Base-by-base conservation (phyloP, 2,888 invertebrate genomes). In the Prosapia bicincta region DNA sequence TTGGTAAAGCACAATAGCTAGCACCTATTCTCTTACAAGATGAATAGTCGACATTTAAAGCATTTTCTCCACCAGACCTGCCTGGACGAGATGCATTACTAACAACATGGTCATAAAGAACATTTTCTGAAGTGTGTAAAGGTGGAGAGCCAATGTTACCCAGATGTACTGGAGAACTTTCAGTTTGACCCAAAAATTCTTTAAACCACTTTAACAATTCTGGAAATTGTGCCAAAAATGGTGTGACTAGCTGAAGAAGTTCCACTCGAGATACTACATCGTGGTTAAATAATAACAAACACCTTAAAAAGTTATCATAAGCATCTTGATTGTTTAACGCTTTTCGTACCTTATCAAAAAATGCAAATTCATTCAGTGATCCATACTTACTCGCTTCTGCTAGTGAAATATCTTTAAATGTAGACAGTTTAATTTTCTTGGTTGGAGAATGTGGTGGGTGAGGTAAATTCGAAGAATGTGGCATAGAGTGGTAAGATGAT, bases 21-120 rank as follows among this genome's bases (percentile, higher is more conserved):
- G 97, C 97, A 69, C 99, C 99, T 76, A 98, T 88, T 7, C 97
- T 90, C 86, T 98, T 98, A 84, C 98, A 98, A 10, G 97, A 94
- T 0, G 95, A 89, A 83, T 96, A 91, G 86, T 98, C 97, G 88
- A 82, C 24, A 82, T 80, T 26, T n/a, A 25, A 67, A 67, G 67
- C 28, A n/a, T 28, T 23, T 23, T 69, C 69, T 10, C 23, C 28
- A n/a, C 3, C n/a, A 23, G 23, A 2, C 28, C 69, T 32, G 28
- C 30, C 30, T 15, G 20, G 10, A 5, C n/a, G 30, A 26, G 23
- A 23, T 69, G 25, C 28, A n/a, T 28, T 28, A n/a, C 10, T 69
- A 26, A 30, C 28, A 28, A 30, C 7, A 28, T 23, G 54, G 20
- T 54, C 54, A 13, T 20, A 54, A 20, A 20, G 54, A 20, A 54